Evolutionary conservation across 37 sponge, comb jelly and placozoan genomes (phyloP), one percentile per base, ranked within the genome.

Genomic region (Haliclona indistincta): DNA sequence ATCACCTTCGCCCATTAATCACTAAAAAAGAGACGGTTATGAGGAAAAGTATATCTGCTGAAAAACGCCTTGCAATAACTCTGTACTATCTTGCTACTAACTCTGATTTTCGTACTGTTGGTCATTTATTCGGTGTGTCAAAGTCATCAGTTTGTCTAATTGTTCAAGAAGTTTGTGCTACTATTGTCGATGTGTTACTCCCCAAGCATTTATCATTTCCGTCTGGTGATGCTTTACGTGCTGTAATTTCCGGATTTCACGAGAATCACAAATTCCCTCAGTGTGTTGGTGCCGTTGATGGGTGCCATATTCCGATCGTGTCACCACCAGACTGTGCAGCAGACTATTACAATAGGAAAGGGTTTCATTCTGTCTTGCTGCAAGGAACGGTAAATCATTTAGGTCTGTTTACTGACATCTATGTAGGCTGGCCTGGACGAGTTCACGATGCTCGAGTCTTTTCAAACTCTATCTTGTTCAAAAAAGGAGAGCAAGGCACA

Each of bases 371-470:
- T 17, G 37, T 82, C 7, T 1, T 81, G n/a, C 17, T 81, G 38
- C 82, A 81, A 45, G 82, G 73, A 3, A 34, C 37, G 19, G 82
- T 81, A 28, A 25, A 81, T 35, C 33, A 68, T 33, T 19, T 10
- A 11, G 70, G 63, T 8, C 20, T n/a, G 64, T 78, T 78, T 58
- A 70, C 26, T 43, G 63, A 80, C 40, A 34, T 70, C 4, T 70
- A 58, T 44, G 41, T 80, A 32, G 65, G 73, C 5, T 72, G 73
- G 82, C 82, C 82, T 6, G 82, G 73, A 36, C 42, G 62, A 54
- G 75, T 82, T 36, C 83, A 82, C 28, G 83, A 82, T 74, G 83
- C 75, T 13, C 38, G 75, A 40, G 75, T 73, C 2, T 82, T 82
- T 74, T 40, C 58, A 11, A 73, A 74, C 36, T 82, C 83, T 15